These are phyloP conservation scores for Hippoglossus hippoglossus DNA, from an alignment of 2,797 vertebrate species.

Conservation along the genomic window DNA sequence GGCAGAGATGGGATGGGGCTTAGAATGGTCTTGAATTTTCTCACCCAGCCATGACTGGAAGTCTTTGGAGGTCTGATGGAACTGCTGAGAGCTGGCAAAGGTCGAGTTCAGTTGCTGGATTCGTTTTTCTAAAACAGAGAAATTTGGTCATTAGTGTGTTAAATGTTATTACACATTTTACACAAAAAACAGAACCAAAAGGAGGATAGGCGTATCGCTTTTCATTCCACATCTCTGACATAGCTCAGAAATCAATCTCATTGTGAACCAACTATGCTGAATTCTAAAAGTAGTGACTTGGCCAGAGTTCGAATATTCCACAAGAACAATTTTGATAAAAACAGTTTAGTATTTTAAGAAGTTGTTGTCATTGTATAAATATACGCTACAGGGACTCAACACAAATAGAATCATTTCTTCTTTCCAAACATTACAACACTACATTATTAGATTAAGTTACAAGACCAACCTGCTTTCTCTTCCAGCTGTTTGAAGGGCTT, in stretches of 20 bases:
- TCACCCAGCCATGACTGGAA: constrained; percentile 92
- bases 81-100: constrained; percentile 94
- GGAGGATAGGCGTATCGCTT: not conserved
- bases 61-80: constrained; percentile 94
- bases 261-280: not conserved
- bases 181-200: not conserved
- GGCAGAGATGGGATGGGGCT: constrained; percentile 85
- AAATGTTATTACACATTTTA: not conserved
- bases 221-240: not conserved
- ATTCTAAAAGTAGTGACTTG: not conserved
- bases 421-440: constrained; percentile 44
- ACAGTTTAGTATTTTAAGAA: constrained; percentile 12
- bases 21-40: constrained; percentile 87
- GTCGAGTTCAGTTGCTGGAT: constrained; percentile 93
- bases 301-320: not conserved
- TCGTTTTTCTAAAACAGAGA: constrained; percentile 85
- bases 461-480: constrained; percentile 92
- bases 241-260: not conserved
- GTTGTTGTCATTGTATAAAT: constrained; percentile 22
- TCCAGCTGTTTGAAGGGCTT: constrained; percentile 93
- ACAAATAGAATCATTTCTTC: constrained; percentile 29
- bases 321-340: not conserved
- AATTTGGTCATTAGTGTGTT: constrained; percentile 10
- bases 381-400: constrained; percentile 29
- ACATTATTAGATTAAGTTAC: constrained; percentile 21